phyloP scores from a whole-genome alignment of 2,113 vertebrate species.

The Scatophagus argus region DNA sequence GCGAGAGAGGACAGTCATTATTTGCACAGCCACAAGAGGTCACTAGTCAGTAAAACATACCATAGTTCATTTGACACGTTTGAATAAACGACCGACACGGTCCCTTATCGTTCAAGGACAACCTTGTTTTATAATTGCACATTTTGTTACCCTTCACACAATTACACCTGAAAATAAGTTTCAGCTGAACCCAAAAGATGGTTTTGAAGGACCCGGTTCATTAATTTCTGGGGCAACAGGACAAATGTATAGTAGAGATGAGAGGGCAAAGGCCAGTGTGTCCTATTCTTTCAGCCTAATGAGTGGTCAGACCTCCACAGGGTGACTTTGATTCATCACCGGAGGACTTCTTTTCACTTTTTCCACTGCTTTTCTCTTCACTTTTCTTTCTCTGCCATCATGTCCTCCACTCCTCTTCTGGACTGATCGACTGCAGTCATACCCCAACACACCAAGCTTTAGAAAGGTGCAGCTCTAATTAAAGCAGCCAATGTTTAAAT shows the following conservation, averaged over 20 bases:
- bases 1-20: not conserved
- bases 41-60: not conserved
- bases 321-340: conserved; percentile 75
- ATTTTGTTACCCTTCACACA: conserved; percentile 3
- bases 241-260: conserved; percentile 47
- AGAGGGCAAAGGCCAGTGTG: conserved; percentile 51
- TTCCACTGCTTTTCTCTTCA: conserved; percentile 19
- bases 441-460: conserved; percentile 48
- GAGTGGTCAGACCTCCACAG: conserved; percentile 67
- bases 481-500: conserved; percentile 79
- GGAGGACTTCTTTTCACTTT: conserved; percentile 36
- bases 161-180: conserved; percentile 20
- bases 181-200: conserved; percentile 9
- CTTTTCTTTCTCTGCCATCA: conserved; percentile 19
- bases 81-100: not conserved
- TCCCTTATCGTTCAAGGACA: not conserved
- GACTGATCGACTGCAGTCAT: conserved; percentile 18
- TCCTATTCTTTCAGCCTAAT: conserved; percentile 63
- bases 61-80: not conserved
- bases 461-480: conserved; percentile 73
- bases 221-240: conserved; percentile 56
- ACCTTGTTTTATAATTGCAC: conserved; percentile 4
- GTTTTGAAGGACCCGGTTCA: conserved; percentile 11
- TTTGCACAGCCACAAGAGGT: conserved; percentile 16
- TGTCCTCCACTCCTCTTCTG: conserved; percentile 25